phyloP scores from a whole-genome alignment of 1,140 invertebrate species.

The Rhynchophorus ferrugineus region DNA sequence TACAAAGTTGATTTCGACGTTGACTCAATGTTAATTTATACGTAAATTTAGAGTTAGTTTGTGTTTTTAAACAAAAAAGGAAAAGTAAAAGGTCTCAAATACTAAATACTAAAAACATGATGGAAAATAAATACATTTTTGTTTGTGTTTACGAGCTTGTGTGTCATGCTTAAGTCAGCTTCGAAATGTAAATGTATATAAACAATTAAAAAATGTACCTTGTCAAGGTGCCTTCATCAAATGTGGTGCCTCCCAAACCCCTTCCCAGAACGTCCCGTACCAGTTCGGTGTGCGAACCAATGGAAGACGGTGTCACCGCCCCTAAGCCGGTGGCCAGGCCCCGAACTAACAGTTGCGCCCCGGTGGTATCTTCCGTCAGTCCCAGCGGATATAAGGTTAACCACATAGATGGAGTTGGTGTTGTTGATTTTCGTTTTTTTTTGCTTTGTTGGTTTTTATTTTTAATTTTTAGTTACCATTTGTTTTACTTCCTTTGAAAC shows the following conservation, averaged over 20 bases:
- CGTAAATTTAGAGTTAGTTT: no score
- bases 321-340: slow-evolving; percentile 68
- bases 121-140: no score
- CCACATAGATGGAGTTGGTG: slow-evolving; percentile 4
- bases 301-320: slow-evolving; percentile 35
- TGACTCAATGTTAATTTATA: no score
- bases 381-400: slow-evolving; percentile 60
- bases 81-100: no score
- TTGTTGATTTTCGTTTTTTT: slow-evolving; percentile 14
- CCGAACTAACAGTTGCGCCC: slow-evolving; percentile 53
- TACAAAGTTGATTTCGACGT: no score
- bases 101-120: no score
- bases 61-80: no score
- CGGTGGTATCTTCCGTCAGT: slow-evolving; percentile 48
- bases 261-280: slow-evolving; percentile 60
- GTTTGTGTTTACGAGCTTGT: no score
- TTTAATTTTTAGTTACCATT: no score
- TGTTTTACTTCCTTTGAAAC: no score
- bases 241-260: slow-evolving; percentile 57
- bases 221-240: slow-evolving; percentile 5
- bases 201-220: not conserved
- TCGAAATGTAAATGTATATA: no score
- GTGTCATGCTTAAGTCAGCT: no score
- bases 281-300: slow-evolving; percentile 52
- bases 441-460: slow-evolving; percentile 18